Evolutionary conservation across 2,888 invertebrate species (phyloP).

Genomic region (Blera fallax): DNA sequence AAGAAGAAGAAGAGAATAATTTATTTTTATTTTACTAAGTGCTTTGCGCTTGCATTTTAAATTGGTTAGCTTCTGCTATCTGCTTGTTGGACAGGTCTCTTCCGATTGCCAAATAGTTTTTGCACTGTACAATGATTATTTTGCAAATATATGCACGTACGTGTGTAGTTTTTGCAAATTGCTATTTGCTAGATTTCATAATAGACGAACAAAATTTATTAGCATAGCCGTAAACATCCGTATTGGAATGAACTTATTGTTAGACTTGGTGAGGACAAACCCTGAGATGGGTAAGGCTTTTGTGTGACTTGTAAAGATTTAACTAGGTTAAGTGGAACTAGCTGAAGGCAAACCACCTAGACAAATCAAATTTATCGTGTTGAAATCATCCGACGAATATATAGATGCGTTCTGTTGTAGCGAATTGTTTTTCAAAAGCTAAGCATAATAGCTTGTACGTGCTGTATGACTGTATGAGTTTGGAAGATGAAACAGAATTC

Average conservation of each 20-base stretch:
- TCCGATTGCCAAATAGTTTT: conserved; percentile 51
- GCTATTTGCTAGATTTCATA: neutral
- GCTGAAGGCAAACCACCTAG: neutral
- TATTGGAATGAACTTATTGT: conserved; percentile 17
- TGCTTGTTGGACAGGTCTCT: conserved; percentile 25
- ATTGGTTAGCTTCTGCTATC: conserved; percentile 5
- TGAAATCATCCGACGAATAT: neutral
- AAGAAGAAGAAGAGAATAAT: too few relatives aligned
- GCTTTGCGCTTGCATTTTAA: conserved; percentile 37
- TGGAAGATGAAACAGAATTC: neutral
- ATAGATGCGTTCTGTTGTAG: neutral
- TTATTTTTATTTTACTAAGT: neutral
- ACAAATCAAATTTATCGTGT: neutral
- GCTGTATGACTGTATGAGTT: neutral
- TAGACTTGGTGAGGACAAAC: neutral
- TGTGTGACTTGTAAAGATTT: neutral
- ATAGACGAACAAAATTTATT: conserved; percentile 8
- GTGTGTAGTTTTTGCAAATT: neutral
- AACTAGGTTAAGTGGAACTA: conserved; percentile 1
- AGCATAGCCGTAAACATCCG: conserved; percentile 34
- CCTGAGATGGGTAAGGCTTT: neutral
- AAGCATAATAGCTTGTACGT: neutral
- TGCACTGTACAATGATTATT: conserved; percentile 13
- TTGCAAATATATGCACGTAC: neutral
- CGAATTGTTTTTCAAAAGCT: neutral